Base-by-base conservation (phyloP, 1,140 invertebrate species). In the Drosophila triauraria region DNA sequence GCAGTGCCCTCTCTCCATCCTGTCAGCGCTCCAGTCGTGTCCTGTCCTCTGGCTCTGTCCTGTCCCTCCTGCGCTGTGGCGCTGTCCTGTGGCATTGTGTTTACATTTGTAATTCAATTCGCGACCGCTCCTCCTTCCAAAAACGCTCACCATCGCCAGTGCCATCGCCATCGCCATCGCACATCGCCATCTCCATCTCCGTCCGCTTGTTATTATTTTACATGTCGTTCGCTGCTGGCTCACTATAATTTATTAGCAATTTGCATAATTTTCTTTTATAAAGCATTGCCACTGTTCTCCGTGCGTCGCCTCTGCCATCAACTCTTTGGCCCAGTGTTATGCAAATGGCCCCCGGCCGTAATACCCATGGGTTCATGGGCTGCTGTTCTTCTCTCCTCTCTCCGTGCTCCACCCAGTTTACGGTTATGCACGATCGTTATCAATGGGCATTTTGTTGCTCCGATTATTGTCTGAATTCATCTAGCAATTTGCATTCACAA, bases 181-280 rank as follows among this genome's bases (percentile, higher is more conserved):
- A 23, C 30, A 62, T 46, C 50, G 46, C 30, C 23, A 32, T 30
- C 71, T 69, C 47, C 47, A 54, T 69, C 64, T 48, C 59, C 57
- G 30, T 80, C 60, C 62, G 67, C 68, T 82, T 84, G 69, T 85
- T 88, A 88, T 88, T 86, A 88, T 90, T 88, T 88, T 88, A 88
- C 85, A 88, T 88, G 86, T 90, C 81, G 85, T 78, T 88, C 81
- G 85, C 65, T 76, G 81, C 65, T 79, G 81, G 82, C 64, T 85
- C 86, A 91, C 85, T 90, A 91, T 90, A 90, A 90, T 90, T 90
- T 90, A 90, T 90, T 90, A 90, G 85, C 85, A 90, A 90, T 90
- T 90, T 90, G 85, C 85, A 90, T 90, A 90, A 90, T 90, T 90
- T 90, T 90, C 85, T 82, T 90, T 90, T 75, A 82, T 91, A 76